Evolutionary conservation across 2,797 vertebrate genomes (phyloP).

Genomic region (Falco peregrinus): DNA sequence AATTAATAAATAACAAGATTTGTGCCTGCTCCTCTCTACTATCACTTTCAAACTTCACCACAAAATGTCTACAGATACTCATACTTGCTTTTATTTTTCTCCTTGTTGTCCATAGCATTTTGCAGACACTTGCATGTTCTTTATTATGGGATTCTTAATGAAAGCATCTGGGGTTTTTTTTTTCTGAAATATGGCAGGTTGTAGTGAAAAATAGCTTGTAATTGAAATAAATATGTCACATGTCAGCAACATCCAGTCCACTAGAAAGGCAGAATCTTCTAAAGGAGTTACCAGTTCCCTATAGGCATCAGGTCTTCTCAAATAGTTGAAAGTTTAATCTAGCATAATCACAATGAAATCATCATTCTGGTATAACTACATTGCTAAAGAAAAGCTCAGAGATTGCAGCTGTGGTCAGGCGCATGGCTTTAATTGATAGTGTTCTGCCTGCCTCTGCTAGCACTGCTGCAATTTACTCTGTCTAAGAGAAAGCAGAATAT

Average conservation of each 20-base stretch:
- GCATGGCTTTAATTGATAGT: not conserved
- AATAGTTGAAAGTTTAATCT: not conserved
- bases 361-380: not conserved
- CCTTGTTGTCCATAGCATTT: not conserved
- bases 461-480: not conserved
- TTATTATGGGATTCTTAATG: not conserved
- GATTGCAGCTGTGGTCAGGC: not conserved
- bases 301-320: not conserved
- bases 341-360: not conserved
- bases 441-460: not conserved
- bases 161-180: not conserved
- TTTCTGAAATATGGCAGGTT: not conserved
- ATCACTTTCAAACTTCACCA: constrained; percentile 63
- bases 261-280: not conserved
- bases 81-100: constrained; percentile 20
- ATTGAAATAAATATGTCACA: not conserved
- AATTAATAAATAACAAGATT: constrained; percentile 71
- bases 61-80: constrained; percentile 49
- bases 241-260: not conserved
- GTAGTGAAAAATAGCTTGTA: not conserved
- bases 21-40: constrained; percentile 58
- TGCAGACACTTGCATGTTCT: not conserved
- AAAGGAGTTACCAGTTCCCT: not conserved
- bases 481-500: not conserved
- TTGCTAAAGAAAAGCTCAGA: not conserved